A percentile compares a stretch with the other conserved stretches of the same genome.
phyloP scores from a whole-genome alignment of 2,888 invertebrate genomes.

The Acanthacorydalis orientalis region DNA sequence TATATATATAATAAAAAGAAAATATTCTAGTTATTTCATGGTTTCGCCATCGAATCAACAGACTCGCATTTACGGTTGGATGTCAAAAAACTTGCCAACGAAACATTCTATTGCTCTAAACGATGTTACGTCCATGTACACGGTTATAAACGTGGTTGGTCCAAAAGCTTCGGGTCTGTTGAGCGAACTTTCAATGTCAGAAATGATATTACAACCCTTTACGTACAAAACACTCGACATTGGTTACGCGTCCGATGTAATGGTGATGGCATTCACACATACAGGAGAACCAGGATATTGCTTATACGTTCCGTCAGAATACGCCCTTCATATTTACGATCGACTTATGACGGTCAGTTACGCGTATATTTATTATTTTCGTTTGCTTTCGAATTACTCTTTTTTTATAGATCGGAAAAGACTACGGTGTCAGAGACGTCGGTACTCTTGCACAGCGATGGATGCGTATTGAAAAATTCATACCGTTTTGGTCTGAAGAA shows the following conservation, averaged over 20 bases:
- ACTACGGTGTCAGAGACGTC: slow-evolving; percentile 49
- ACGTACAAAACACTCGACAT: slow-evolving; percentile 50
- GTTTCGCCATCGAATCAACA: slow-evolving; percentile 67
- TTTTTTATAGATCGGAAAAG: slow-evolving; percentile 33
- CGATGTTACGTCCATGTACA: slow-evolving; percentile 57
- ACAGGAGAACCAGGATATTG: slow-evolving; percentile 56
- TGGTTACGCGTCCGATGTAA: slow-evolving; percentile 49
- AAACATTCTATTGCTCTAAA: slow-evolving; percentile 42
- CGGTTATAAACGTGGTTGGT: slow-evolving; percentile 52
- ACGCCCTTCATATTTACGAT: slow-evolving; percentile 56
- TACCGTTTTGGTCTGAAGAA: too few relatives aligned
- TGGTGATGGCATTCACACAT: slow-evolving; percentile 54
- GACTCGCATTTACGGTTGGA: slow-evolving; percentile 53
- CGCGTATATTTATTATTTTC: neutral
- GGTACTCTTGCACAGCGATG: too few relatives aligned
- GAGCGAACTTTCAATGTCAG: slow-evolving; percentile 43
- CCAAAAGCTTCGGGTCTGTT: slow-evolving; percentile 47
- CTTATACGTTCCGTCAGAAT: slow-evolving; percentile 52
- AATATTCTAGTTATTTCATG: slow-evolving; percentile 43
- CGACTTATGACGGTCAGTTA: slow-evolving; percentile 36
- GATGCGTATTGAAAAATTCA: too few relatives aligned
- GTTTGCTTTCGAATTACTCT: neutral
- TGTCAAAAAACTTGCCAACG: slow-evolving; percentile 40
- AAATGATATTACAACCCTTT: slow-evolving; percentile 42
- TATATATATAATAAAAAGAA: too few relatives aligned